These are phyloP conservation scores for Notolepis coatsorum DNA, from an alignment of 2,797 vertebrate species.

Conservation along the genomic window DNA sequence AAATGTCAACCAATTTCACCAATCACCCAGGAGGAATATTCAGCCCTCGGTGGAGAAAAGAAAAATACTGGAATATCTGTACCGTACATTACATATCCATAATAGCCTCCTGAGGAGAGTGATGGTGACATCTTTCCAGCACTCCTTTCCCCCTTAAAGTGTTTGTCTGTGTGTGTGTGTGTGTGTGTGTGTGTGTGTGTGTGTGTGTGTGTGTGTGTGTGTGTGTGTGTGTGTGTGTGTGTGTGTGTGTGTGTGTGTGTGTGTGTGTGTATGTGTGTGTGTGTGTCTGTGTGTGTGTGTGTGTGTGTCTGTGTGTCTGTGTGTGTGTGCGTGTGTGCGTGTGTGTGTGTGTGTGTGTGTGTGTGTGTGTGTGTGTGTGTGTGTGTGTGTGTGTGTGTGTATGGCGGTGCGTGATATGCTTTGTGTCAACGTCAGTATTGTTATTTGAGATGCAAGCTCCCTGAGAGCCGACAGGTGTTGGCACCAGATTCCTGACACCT, in stretches of 20 bases:
- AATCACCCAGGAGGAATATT: constrained; percentile 77
- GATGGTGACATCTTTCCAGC: constrained; percentile 78
- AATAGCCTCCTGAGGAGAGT: constrained; percentile 79
- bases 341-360: constrained; percentile 13
- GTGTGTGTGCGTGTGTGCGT: constrained; percentile 19
- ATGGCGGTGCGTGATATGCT: constrained; percentile 55
- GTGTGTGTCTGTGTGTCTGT: constrained; percentile 28
- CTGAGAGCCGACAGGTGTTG: constrained; percentile 74
- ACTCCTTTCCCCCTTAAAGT: constrained; percentile 61
- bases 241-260: constrained; percentile 9
- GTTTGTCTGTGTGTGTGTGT: constrained; percentile 35
- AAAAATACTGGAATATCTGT: constrained; percentile 66
- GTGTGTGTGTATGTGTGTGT: constrained; percentile 22
- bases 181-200: constrained; percentile 13
- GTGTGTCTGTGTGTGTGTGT: constrained; percentile 14
- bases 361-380: constrained; percentile 22
- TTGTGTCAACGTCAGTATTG: constrained; percentile 64
- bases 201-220: neutral
- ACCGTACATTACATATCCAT: constrained; percentile 69
- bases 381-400: constrained; percentile 1
- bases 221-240: constrained; percentile 35
- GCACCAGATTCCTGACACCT: constrained; percentile 73
- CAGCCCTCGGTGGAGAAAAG: constrained; percentile 71
- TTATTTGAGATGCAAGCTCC: constrained; percentile 56
- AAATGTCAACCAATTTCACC: constrained; percentile 82